Base-by-base conservation (phyloP, 2,888 invertebrate species). In the Carcina quercana region DNA sequence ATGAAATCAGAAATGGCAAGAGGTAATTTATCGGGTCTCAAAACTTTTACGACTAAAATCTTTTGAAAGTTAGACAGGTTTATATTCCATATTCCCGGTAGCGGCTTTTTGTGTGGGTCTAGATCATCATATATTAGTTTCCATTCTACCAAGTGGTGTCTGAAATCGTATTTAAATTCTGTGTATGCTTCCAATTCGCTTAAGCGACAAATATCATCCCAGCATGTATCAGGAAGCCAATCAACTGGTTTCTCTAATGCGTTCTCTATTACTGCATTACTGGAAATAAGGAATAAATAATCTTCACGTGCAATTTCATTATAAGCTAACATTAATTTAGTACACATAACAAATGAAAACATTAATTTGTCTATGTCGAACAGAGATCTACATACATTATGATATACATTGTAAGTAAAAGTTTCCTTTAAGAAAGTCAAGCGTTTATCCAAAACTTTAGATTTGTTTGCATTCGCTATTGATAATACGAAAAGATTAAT, bases 331-430 rank as follows among this genome's bases (percentile, higher is more conserved):
- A 89, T 78, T 57, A 92, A 87, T 62, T 89, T 91, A 15, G 90
- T 86, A 61, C 93, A 93, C 56, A 95, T 85, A 28, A 94, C 83
- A 61, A 94, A 93, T 1, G 94, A 92, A 67, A 93, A 93, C 75
- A 92, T 86, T 26, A 94, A 78, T 74, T 94, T 94, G 64, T 95
- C 93, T 68, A 92, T 92, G 61, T 94, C 93, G 67, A 95, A 93
- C 11, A 95, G 82, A 8, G 94, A 94, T 50, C 93, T 84, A 50
- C 93, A 91, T 15, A 95, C 92, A 56, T 93, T 94, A 46, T 87
- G 87, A 50, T 93, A 94, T 37, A 95, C 86, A 68, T 91, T 92
- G 49, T 89, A 92, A 1, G 92, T 92, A 70, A 95, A 93, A 24
- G 91, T 90, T 30, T 91, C 90, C 45, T 85, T 88, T 24, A 95